A percentile compares a stretch with the other conserved stretches of the same genome.
Evolutionary conservation across 2,113 vertebrate genomes (phyloP).

Genomic region (Onychostruthus taczanowskii): DNA sequence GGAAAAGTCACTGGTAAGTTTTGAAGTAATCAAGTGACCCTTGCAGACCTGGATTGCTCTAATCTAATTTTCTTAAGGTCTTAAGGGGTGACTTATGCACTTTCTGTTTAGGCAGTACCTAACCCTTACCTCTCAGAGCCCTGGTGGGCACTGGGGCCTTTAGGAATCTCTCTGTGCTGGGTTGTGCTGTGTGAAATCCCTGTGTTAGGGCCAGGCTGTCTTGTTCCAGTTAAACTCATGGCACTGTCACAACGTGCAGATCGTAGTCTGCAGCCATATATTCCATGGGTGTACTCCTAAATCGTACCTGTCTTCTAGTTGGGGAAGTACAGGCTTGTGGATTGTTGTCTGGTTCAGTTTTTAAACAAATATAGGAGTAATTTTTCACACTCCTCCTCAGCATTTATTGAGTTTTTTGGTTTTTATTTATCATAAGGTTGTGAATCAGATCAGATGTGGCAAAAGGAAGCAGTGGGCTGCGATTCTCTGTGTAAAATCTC

Average conservation of each 20-base stretch:
- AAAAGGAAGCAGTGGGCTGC: neutral
- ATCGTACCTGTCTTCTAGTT: neutral
- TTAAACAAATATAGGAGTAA: neutral
- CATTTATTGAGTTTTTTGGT: neutral
- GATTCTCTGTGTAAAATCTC: neutral
- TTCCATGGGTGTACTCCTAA: neutral
- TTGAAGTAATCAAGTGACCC: conserved; percentile 48
- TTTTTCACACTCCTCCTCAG: neutral
- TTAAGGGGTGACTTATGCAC: neutral
- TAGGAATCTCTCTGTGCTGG: neutral
- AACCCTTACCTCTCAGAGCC: neutral
- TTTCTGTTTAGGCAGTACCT: conserved; percentile 24
- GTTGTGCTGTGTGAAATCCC: neutral
- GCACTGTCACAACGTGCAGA: neutral
- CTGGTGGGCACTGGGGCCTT: neutral
- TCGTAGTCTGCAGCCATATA: neutral
- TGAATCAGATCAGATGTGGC: neutral
- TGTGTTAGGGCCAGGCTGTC: neutral
- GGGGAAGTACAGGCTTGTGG: neutral
- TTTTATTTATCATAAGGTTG: neutral
- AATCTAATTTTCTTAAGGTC: conserved; percentile 53
- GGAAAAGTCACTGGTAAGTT: conserved; percentile 29
- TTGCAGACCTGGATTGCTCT: conserved; percentile 21
- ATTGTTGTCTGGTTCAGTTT: neutral
- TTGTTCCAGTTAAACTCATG: neutral